Base-by-base conservation (phyloP, 2,113 vertebrate species). In the Typhlomys cinereus region DNA sequence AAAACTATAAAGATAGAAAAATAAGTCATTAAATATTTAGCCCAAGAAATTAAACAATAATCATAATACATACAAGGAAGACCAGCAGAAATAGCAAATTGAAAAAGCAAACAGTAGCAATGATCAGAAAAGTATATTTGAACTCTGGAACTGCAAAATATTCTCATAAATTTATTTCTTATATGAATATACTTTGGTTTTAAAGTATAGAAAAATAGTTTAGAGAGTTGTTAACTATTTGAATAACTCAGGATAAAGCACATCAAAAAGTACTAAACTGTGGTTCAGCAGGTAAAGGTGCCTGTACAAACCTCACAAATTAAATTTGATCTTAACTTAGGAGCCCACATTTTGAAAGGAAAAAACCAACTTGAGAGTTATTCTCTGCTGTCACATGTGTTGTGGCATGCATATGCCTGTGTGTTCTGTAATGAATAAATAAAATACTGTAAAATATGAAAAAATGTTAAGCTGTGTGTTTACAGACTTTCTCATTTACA, bases 181-280 rank as follows among this genome's bases (percentile, higher is more conserved):
- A 57, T 20, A 50, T 59, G n/a, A 87, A 57, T 80, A 81, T 46
- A 83, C 27, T 94, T 88, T 84, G 67, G 5, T 89, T 5, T 80
- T 62, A 20, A 93, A 93, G 1, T 39, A 39, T 8, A 85, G 50
- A 89, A 84, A n/a, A 41, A 48, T 1, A 85, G 70, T 90, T 83
- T 73, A 76, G 9, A 76, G 23, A 93, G 50, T 76, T 76, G 12
- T 87, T 84, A 92, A 91, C 76, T 7, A 81, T 84, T 81, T 91
- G 75, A 4, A 13, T 36, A 86, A 71, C 62, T 84, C 31, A 85
- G 79, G 29, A 85, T 75, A 69, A 89, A 86, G 69, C 41, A 92
- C 4, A 92, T 10, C 50, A 59, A 91, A 70, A 15, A n/a, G 80
- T n/a, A 79, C 41, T 61, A 82, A 80, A 29, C n/a, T n/a, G n/a